Percentiles rank a stretch among this genome's conserved stretches.
Conservation (phyloP, 2,888 invertebrate species). For the Mactromeris polynyma region DNA sequence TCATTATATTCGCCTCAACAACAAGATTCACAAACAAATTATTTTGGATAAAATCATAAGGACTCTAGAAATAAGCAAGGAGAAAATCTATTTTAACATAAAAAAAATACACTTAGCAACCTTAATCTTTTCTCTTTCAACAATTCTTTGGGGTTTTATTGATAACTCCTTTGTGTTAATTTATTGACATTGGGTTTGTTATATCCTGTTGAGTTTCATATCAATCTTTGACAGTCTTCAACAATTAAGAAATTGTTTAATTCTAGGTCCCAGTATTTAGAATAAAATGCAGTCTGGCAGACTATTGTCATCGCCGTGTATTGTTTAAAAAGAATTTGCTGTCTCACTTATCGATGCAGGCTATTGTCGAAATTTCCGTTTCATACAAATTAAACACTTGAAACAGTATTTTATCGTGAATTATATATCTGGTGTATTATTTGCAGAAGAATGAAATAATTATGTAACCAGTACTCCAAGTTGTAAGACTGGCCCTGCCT, state of each 20-base stretch:
- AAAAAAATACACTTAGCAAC: conserved; percentile 21
- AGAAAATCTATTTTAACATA: neutral
- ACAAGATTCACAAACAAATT: neutral
- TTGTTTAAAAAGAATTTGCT: conserved; percentile 21
- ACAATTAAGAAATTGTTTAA: conserved; percentile 37
- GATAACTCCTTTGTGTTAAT: conserved; percentile 25
- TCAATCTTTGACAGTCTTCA: neutral
- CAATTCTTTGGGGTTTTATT: conserved; percentile 22
- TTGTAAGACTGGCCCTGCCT: conserved; percentile 32
- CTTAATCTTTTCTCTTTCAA: conserved; percentile 15
- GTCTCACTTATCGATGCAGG: conserved; percentile 26
- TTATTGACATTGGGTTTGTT: conserved; percentile 25
- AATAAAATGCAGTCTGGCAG: conserved; percentile 18
- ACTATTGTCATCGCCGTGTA: conserved; percentile 28
- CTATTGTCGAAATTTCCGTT: conserved; percentile 60
- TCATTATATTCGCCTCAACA: neutral
- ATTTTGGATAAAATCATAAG: neutral
- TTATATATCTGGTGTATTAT: conserved; percentile 32
- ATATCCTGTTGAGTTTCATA: conserved; percentile 26
- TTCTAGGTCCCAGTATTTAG: conserved; percentile 24
- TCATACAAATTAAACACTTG: conserved; percentile 51
- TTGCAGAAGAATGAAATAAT: conserved; percentile 43
- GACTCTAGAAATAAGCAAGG: neutral
- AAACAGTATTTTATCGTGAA: conserved; percentile 48
- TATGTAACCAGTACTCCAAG: conserved; percentile 46